These are phyloP conservation scores for Aviceda subcristata DNA, from an alignment of 2,113 vertebrate species.

Conservation along the genomic window DNA sequence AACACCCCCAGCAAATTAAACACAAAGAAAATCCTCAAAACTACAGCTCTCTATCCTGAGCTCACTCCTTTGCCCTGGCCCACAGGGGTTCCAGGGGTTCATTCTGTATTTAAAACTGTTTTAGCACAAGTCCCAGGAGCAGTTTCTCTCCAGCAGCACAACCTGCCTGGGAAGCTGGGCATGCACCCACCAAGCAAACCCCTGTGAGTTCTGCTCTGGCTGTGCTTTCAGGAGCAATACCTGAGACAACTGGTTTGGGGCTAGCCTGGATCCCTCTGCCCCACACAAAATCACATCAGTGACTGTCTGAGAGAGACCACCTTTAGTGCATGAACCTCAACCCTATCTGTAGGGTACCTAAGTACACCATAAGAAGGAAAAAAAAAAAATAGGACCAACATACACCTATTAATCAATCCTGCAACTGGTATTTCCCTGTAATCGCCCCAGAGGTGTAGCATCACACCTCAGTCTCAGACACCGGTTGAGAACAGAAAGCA, in stretches of 20 bases:
- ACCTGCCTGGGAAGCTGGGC: neutral
- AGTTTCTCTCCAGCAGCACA: neutral
- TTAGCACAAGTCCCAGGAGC: neutral
- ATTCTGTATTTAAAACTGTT: neutral
- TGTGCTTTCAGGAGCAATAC: neutral
- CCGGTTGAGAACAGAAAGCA: neutral
- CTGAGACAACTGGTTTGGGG: neutral
- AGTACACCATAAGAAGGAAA: neutral
- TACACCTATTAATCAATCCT: neutral
- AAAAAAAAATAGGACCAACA: neutral
- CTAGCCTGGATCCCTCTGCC: neutral
- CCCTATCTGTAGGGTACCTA: neutral
- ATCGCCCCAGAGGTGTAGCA: neutral
- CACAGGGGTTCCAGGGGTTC: accelerated
- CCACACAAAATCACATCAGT: accelerated
- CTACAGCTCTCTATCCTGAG: neutral
- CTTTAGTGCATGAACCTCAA: neutral
- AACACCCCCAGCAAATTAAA: neutral
- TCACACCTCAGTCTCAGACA: neutral
- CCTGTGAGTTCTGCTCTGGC: accelerated
- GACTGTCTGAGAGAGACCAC: neutral
- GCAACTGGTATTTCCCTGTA: neutral
- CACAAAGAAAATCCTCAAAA: neutral
- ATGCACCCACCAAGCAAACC: neutral
- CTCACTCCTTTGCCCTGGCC: neutral